Base-by-base conservation (phyloP, 2,888 invertebrate species). In the Rhagonycha lutea region DNA sequence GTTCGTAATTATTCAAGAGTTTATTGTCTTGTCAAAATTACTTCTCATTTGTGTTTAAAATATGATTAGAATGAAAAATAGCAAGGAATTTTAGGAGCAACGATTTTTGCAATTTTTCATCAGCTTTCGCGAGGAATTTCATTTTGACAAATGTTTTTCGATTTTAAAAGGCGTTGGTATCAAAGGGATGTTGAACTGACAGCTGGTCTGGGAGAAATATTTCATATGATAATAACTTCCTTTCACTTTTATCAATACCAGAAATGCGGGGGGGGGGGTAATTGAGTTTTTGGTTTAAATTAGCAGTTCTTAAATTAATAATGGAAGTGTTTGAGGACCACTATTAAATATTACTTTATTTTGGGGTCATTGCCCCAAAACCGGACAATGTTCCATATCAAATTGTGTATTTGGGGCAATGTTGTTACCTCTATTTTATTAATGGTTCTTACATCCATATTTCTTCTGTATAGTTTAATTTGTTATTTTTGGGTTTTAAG, bases 1-100 rank as follows among this genome's bases (percentile, higher is more conserved):
- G 23, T 69, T 74, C 69, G 14, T 70, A 74, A 32, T 69, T 74
- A 74, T 47, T 47, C 47, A 70, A 74, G 65, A 65, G 72, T 72
- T 72, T 47, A 72, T 61, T 28, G 72, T 28, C 61, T 72, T 72
- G 29, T 47, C 47, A 47, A 47, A 47, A 47, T 12, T 47, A 47
- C 47, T 47, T 47, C 47, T 47, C 47, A 47, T 47, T n/a, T 47
- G n/a, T 12, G 47, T 47, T 47, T 47, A 47, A 47, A 47, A 47
- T 47, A 47, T 47, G 47, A 47, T 47, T 12, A n/a, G 47, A 47
- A 47, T 47, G 47, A 47, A 47, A 47, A 47, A 47, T 47, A 47
- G 47, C 47, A 0, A 47, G 47, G 47, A 47, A 47, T 47, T 47
- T 47, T 47, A 47, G 47, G 47, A 47, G 47, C 47, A 47, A 47